These are phyloP conservation scores for Bombylius major DNA, from an alignment of 2,888 invertebrate species.

Conservation along the genomic window DNA sequence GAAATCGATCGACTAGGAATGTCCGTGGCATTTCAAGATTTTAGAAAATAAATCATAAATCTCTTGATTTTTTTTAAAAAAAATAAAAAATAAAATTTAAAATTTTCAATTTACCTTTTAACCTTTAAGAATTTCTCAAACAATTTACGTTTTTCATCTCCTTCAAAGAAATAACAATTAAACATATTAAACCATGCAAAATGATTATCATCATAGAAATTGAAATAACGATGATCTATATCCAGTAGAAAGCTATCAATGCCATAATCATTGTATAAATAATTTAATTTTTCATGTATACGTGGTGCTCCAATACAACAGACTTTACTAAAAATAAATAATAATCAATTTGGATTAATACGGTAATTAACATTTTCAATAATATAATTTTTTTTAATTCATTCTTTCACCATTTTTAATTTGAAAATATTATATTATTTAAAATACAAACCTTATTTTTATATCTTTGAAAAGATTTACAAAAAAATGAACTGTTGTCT, in stretches of 20 bases:
- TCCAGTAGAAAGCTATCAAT: slow-evolving; percentile 61
- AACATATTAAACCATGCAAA: slow-evolving; percentile 84
- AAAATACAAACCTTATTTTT: slow-evolving; percentile 41
- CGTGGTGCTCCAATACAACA: slow-evolving; percentile 81
- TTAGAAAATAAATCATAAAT: too few relatives aligned
- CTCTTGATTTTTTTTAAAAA: too few relatives aligned
- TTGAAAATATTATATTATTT: too few relatives aligned
- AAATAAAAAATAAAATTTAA: background rate
- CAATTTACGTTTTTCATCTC: slow-evolving; percentile 41
- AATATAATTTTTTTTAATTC: too few relatives aligned
- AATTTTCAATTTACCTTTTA: slow-evolving; percentile 35
- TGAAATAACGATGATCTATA: slow-evolving; percentile 60
- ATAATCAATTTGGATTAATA: background rate
- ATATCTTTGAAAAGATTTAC: slow-evolving; percentile 46
- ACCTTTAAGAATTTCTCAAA: slow-evolving; percentile 51
- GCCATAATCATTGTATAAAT: slow-evolving; percentile 22
- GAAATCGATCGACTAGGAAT: too few relatives aligned
- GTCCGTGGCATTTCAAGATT: too few relatives aligned
- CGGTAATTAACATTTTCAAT: background rate
- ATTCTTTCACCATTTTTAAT: too few relatives aligned
- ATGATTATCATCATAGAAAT: slow-evolving; percentile 49
- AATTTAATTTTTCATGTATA: slow-evolving; percentile 52
- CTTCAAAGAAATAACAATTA: slow-evolving; percentile 73
- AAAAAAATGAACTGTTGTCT: slow-evolving; percentile 51
- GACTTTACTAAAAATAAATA: slow-evolving; percentile 45